These are phyloP conservation scores for Bombus terrestris DNA, from an alignment of 1,140 invertebrate genomes.

Conservation along the genomic window DNA sequence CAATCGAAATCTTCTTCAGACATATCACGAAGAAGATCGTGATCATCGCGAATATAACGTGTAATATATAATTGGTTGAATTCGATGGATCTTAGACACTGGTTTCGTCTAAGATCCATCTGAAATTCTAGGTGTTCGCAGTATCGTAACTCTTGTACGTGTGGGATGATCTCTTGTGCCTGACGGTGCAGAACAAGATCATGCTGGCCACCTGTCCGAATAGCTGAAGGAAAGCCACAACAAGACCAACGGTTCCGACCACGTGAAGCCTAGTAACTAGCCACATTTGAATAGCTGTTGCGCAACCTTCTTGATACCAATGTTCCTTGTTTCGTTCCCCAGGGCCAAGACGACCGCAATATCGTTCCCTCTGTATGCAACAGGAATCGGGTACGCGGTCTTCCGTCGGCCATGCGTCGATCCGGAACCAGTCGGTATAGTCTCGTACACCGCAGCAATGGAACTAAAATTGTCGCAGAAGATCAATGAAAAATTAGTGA, in stretches of 20 bases:
- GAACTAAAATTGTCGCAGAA: slow-evolving; percentile 83
- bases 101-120: slow-evolving; percentile 80
- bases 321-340: slow-evolving; percentile 83
- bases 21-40: slow-evolving; percentile 19
- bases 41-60: slow-evolving; percentile 3
- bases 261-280: slow-evolving; percentile 87
- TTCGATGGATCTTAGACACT: slow-evolving; percentile 61
- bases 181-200: slow-evolving; percentile 89
- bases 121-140: slow-evolving; percentile 82
- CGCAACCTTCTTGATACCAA: slow-evolving; percentile 88
- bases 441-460: slow-evolving; percentile 93
- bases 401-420: slow-evolving; percentile 89
- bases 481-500: neutral
- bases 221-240: slow-evolving; percentile 87
- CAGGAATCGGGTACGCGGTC: slow-evolving; percentile 91
- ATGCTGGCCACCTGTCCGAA: slow-evolving; percentile 90
- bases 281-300: slow-evolving; percentile 87
- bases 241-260: slow-evolving; percentile 87
- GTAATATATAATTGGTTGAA: neutral
- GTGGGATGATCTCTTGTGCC: slow-evolving; percentile 87
- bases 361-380: slow-evolving; percentile 85
- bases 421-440: slow-evolving; percentile 92
- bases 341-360: slow-evolving; percentile 76
- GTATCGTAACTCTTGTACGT: slow-evolving; percentile 88
- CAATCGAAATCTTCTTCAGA: slow-evolving; percentile 24